Evolutionary conservation across 92 coral and sea anemone species (phyloP).

Genomic region (Galaxea fascicularis): DNA sequence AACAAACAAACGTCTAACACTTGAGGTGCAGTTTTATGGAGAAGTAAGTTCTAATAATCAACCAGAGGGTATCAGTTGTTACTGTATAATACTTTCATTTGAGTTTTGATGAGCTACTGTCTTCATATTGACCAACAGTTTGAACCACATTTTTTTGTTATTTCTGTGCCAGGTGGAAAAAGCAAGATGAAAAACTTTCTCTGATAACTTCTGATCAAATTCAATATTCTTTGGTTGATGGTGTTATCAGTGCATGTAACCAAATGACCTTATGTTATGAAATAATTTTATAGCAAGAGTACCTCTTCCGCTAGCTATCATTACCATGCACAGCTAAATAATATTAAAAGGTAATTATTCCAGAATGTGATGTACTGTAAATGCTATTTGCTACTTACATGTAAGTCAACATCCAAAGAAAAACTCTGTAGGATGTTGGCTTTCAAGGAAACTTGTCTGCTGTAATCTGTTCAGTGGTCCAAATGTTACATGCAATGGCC

Average conservation of each 20-base stretch:
- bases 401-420: constrained; percentile 1
- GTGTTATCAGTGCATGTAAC: neutral
- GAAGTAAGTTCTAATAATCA: constrained; percentile 32
- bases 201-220: constrained; percentile 1
- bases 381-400: neutral
- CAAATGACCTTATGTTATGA: constrained; percentile 1
- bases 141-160: constrained; percentile 9
- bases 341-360: neutral
- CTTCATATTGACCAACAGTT: neutral
- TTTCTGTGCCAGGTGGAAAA: neutral
- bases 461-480: constrained; percentile 10
- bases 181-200: neutral
- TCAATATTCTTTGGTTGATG: constrained; percentile 2
- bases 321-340: neutral
- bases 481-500: constrained; percentile 14
- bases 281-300: neutral
- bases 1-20: constrained; percentile 37
- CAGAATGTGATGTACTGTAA: constrained; percentile 2
- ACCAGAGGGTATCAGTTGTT: constrained; percentile 14
- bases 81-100: constrained; percentile 1
- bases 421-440: constrained; percentile 12
- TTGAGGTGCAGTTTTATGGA: constrained; percentile 51
- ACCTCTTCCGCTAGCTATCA: constrained; percentile 5
- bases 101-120: constrained; percentile 5
- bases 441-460: constrained; percentile 19